Base-by-base conservation (phyloP, 2,888 invertebrate species). In the Drosophila nr. perissopoda region DNA sequence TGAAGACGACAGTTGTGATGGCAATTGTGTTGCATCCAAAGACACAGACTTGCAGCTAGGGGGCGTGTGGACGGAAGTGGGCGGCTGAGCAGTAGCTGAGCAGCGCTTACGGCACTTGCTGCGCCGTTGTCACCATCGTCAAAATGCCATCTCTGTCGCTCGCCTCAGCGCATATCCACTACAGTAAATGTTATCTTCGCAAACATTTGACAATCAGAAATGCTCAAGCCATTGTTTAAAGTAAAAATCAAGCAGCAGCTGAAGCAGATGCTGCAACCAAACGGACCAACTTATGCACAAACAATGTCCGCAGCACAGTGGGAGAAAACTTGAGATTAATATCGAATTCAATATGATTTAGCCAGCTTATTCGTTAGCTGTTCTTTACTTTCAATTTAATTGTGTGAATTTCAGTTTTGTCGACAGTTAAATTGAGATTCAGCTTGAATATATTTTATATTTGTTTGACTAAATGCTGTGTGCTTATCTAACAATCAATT, bases 141-240 rank as follows among this genome's bases (percentile, higher is more conserved):
- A 81, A 67, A 79, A 76, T 79, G 76, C 57, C 89, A 79, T 82
- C 87, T 74, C 52, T 71, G 70, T 57, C 73, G 74, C 79, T 79
- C 72, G 79, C 87, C 72, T 70, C 81, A 80, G 58, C 83, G 78
- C 77, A 82, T 86, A 86, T 87, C 87, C 78, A 69, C 73, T 59
- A 89, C 82, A 71, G 85, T 87, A 89, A 88, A 89, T 88, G 87
- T 88, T 88, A 89, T 89, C 87, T 83, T 69, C 71, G 88, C 88
- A 89, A 88, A 88, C 87, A 89, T 88, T 88, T 88, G 88, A 89
- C 87, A 88, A 88, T 88, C 87, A 88, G 80, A 88, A 85, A 87
- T 88, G 87, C 78, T 88, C 89, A 73, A 88, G 88, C 89, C 82
- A 83, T 88, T 88, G 87, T 88, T 88, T 88, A 89, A 89, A 89